Evolutionary conservation across 2,113 vertebrate genomes (phyloP), one percentile per base, ranked within the genome.

Genomic region (Cephalophus harveyi): DNA sequence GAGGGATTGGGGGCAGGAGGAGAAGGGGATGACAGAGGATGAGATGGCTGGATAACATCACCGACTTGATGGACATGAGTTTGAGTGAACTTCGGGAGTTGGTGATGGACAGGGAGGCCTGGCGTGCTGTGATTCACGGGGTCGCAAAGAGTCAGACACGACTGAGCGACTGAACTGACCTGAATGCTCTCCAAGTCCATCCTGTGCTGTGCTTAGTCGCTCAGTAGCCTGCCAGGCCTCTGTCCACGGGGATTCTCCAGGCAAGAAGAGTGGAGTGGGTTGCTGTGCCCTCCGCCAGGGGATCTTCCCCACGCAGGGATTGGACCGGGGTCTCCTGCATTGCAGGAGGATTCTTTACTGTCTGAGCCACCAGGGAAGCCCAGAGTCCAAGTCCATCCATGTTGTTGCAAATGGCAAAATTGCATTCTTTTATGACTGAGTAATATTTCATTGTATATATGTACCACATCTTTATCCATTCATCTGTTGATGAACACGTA

Each of bases 81-180:
- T 57, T 57, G 23, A 4, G 23, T 57, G 3, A 57, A 57, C 55
- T 57, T 23, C 0, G 3, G 55, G 55, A 57, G 55, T 57, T 57
- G 55, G 55, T 25, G 9, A 57, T 57, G 55, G 55, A 57, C 23
- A 25, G 55, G 55, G 55, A 57, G 55, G 55, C 23, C 55, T 57
- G 55, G 55, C 0, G 3, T 1, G 55, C 55, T 57, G 55, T 3
- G 8, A 10, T 57, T 10, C 23, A 57, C 10, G 55, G 23, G 21
- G 55, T 57, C 0, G 1, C 55, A 57, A 57, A 57, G 23, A 57
- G 55, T 57, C 9, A 0, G 8, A 57, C 55, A 57, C 0, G 3
- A 57, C 23, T 25, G 3, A 57, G 23, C 1, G 0, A 57, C 23
- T 57, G 55, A 57, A 57, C 23, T 57, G 55, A 25, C 0, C 23